Conservation (phyloP, 2,113 vertebrate species). For the Daboia siamensis region DNA sequence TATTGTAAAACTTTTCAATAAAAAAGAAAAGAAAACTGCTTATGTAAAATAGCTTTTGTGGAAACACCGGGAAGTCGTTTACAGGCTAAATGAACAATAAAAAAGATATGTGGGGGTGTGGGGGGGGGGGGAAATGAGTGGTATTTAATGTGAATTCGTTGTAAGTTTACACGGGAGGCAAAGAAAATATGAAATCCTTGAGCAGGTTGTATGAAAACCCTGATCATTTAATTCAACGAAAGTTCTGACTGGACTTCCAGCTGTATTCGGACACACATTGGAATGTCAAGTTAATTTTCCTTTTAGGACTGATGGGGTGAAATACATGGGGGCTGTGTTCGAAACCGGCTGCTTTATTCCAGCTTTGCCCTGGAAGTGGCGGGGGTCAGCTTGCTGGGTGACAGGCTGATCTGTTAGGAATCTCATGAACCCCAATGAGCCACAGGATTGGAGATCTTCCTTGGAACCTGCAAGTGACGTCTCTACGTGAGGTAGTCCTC, state of each 20-base stretch:
- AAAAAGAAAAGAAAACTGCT: not conserved
- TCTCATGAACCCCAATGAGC: not conserved
- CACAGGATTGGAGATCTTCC: not conserved
- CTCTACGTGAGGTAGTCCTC: not conserved
- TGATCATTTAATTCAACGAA: not conserved
- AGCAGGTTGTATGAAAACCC: not conserved
- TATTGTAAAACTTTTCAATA: too few species aligned
- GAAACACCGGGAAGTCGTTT: fast-evolving
- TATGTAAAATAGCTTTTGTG: fast-evolving
- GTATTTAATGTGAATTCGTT: not conserved
- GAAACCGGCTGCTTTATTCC: not conserved
- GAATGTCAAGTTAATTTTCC: not conserved
- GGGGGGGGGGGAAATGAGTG: not conserved
- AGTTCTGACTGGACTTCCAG: not conserved
- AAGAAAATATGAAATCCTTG: not conserved
- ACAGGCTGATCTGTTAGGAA: not conserved
- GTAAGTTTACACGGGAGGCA: not conserved
- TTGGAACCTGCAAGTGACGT: not conserved
- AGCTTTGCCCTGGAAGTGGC: not conserved
- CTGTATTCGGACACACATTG: not conserved
- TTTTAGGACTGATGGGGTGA: not conserved
- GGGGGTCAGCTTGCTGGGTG: too few species aligned
- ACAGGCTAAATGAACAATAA: not conserved
- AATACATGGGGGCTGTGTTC: not conserved
- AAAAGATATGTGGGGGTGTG: too few species aligned